These are phyloP conservation scores for Clarias platycephalus DNA, from an alignment of 2,797 vertebrate species.

Conservation along the genomic window DNA sequence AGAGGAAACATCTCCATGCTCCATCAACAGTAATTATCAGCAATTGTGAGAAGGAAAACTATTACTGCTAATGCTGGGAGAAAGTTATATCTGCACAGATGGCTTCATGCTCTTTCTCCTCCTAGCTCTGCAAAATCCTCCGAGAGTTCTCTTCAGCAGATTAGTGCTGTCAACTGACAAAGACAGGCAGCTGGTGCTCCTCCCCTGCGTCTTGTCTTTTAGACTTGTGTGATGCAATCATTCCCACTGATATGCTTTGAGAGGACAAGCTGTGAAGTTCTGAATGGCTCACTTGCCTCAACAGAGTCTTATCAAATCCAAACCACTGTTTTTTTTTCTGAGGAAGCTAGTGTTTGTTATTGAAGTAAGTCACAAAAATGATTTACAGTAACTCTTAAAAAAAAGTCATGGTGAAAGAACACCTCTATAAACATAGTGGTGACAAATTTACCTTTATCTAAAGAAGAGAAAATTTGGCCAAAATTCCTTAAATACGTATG, in stretches of 20 bases:
- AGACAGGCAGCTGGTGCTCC: conserved; percentile 50
- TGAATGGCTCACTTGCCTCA: conserved; percentile 36
- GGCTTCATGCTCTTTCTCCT: conserved; percentile 41
- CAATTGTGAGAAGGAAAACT: conserved; percentile 42
- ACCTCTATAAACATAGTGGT: not conserved
- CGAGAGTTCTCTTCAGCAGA: conserved; percentile 49
- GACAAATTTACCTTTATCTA: not conserved
- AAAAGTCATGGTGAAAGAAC: not conserved
- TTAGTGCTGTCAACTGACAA: conserved; percentile 50
- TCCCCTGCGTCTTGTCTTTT: conserved; percentile 47
- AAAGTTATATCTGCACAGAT: conserved; percentile 53
- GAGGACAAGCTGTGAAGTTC: conserved; percentile 45
- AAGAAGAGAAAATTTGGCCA: not conserved
- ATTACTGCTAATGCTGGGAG: conserved; percentile 49
- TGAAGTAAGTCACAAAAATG: not conserved
- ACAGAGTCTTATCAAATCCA: conserved; percentile 22
- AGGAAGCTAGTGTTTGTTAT: conserved; percentile 10
- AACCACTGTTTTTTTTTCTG: not conserved
- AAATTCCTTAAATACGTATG: not conserved
- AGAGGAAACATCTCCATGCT: conserved; percentile 42
- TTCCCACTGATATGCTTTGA: conserved; percentile 43
- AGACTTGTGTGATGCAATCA: conserved; percentile 41
- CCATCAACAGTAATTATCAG: conserved; percentile 54
- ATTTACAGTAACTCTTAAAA: not conserved
- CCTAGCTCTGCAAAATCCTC: conserved; percentile 45